phyloP scores from a whole-genome alignment of 2,797 vertebrate genomes.

The Antrozous pallidus region DNA sequence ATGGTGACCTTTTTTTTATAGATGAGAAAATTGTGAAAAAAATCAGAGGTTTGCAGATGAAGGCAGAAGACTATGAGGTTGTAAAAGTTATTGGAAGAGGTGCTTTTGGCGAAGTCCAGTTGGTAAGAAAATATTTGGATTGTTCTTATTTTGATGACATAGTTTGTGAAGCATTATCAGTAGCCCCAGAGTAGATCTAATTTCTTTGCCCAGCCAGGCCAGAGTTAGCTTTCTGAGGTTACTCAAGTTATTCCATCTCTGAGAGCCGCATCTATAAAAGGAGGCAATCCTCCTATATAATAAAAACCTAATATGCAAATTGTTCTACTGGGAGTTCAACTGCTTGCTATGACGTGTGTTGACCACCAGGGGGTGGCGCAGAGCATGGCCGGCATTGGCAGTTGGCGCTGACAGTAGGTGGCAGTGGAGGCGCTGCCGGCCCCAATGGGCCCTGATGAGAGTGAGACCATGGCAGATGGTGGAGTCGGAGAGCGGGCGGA shows the following conservation, averaged over 20 bases:
- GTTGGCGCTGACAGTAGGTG: too few species aligned
- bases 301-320: too few species aligned
- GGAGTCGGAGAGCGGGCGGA: too few species aligned
- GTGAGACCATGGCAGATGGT: too few species aligned
- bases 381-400: too few species aligned
- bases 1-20: slow-evolving; percentile 76
- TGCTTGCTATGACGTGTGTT: too few species aligned
- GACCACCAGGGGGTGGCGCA: too few species aligned
- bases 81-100: slow-evolving; percentile 99
- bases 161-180: neutral
- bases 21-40: slow-evolving; percentile 94
- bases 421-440: too few species aligned
- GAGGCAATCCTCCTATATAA: neutral
- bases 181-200: neutral
- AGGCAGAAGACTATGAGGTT: slow-evolving; percentile 97
- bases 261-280: neutral
- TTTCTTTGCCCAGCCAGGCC: neutral
- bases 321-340: too few species aligned
- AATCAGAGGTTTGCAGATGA: slow-evolving; percentile 94
- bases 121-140: slow-evolving; percentile 87
- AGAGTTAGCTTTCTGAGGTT: neutral
- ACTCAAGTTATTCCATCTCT: neutral
- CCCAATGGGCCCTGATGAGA: too few species aligned
- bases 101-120: slow-evolving; percentile 97
- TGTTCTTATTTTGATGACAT: neutral